phyloP scores from a whole-genome alignment of 1,140 invertebrate genomes.

The Drosophila elegans region DNA sequence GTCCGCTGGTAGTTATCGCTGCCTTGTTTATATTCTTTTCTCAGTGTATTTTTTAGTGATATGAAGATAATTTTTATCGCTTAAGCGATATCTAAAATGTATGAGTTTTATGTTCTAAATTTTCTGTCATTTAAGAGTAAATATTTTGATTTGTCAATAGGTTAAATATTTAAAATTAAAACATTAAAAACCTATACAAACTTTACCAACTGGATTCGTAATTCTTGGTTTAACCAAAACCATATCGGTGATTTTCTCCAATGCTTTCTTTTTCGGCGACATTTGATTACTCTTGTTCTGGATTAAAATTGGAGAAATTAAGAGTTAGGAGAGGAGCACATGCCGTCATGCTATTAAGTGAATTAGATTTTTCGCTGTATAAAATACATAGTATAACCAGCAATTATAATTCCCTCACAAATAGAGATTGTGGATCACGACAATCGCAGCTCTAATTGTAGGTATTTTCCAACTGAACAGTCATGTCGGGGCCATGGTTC shows the following conservation, averaged over 20 bases:
- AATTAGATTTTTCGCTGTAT: slow-evolving; percentile 53
- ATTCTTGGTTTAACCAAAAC: background rate
- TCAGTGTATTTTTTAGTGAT: background rate
- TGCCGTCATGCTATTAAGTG: slow-evolving; percentile 36
- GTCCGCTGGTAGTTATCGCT: slow-evolving; percentile 8
- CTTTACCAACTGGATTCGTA: background rate
- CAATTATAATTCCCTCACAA: slow-evolving; percentile 37
- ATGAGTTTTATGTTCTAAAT: background rate
- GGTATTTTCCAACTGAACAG: slow-evolving; percentile 40
- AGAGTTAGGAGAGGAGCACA: background rate
- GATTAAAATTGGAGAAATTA: background rate
- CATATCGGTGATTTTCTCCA: background rate
- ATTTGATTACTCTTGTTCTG: slow-evolving; percentile 9
- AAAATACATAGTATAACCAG: slow-evolving; percentile 9
- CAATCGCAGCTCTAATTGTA: slow-evolving; percentile 38
- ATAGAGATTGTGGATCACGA: slow-evolving; percentile 26
- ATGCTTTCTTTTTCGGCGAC: background rate
- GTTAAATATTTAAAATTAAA: too few species aligned
- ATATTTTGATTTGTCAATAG: too few species aligned
- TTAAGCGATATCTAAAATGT: background rate
- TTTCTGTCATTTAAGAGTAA: background rate
- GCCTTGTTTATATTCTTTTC: background rate
- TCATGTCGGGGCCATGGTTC: slow-evolving; percentile 39
- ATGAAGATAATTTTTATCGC: background rate
- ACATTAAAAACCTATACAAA: too few species aligned